These are phyloP conservation scores for Camelus bactrianus DNA, from an alignment of 2,113 vertebrate species.

Conservation along the genomic window DNA sequence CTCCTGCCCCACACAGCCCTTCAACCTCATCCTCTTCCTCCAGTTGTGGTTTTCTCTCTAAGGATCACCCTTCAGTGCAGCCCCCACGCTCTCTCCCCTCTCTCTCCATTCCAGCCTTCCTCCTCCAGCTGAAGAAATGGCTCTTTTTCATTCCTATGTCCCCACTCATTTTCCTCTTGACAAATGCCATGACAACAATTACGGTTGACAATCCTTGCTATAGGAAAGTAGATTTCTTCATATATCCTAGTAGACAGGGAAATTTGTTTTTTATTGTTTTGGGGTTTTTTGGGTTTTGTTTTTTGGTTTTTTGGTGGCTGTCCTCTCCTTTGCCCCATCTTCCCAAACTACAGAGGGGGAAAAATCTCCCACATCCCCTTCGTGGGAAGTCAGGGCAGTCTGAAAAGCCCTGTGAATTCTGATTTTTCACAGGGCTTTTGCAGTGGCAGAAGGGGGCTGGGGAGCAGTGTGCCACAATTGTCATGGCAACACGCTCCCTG, in stretches of 20 bases:
- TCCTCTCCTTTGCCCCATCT: not conserved
- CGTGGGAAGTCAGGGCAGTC: not conserved
- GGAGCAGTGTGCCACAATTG: not conserved
- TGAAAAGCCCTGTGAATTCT: constrained; percentile 51
- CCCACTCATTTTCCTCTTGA: not conserved
- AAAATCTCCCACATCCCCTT: not conserved
- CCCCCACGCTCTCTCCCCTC: not conserved
- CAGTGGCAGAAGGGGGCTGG: constrained; percentile 15
- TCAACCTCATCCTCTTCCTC: not conserved
- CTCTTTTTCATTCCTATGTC: not conserved
- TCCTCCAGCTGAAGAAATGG: not conserved
- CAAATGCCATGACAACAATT: not conserved
- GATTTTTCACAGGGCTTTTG: constrained; percentile 57
- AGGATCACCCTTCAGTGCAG: not conserved
- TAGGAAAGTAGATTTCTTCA: not conserved
- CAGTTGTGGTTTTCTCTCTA: not conserved
- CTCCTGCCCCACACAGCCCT: not conserved
- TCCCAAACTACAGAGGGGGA: not conserved
- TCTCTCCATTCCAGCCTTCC: not conserved
- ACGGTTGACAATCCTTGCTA: not conserved
- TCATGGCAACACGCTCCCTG: constrained; percentile 74
- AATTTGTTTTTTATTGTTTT: not conserved
- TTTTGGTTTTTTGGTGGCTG: not conserved
- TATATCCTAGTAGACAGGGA: not conserved
- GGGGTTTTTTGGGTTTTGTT: not conserved